Evolutionary conservation across 2,888 invertebrate species (phyloP).

Genomic region (Rotaria macrura): DNA sequence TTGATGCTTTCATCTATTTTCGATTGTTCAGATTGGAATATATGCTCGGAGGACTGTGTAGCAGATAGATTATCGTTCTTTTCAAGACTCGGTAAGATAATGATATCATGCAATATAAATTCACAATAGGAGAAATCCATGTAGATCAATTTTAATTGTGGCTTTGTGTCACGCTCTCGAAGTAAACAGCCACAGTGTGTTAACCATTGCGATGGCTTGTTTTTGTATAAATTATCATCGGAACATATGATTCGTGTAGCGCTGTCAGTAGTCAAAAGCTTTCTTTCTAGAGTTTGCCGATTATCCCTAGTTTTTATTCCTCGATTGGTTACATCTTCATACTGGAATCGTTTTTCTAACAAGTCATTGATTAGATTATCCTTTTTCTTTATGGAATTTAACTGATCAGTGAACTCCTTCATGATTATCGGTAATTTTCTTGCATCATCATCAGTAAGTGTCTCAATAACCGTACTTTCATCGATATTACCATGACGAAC

Average conservation of each 20-base stretch:
- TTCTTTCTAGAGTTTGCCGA: background rate
- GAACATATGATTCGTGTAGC: background rate
- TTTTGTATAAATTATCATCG: background rate
- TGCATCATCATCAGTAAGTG: background rate
- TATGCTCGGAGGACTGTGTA: no score
- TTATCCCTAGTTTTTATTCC: background rate
- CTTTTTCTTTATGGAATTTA: background rate
- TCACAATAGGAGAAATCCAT: background rate
- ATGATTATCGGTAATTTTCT: background rate
- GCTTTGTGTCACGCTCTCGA: background rate
- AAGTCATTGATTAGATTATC: background rate
- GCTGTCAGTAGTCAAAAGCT: background rate
- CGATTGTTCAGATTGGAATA: background rate
- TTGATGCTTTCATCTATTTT: background rate
- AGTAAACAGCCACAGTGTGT: background rate
- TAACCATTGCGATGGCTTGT: background rate
- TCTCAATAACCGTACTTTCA: background rate
- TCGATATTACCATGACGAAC: background rate
- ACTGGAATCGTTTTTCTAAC: background rate
- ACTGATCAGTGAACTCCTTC: background rate
- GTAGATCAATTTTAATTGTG: background rate
- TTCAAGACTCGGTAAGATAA: background rate
- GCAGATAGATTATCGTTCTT: background rate
- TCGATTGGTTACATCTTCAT: background rate
- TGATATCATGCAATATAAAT: background rate